Evolutionary conservation across 1,140 invertebrate species (phyloP).

Genomic region (Drosophila sucinea): DNA sequence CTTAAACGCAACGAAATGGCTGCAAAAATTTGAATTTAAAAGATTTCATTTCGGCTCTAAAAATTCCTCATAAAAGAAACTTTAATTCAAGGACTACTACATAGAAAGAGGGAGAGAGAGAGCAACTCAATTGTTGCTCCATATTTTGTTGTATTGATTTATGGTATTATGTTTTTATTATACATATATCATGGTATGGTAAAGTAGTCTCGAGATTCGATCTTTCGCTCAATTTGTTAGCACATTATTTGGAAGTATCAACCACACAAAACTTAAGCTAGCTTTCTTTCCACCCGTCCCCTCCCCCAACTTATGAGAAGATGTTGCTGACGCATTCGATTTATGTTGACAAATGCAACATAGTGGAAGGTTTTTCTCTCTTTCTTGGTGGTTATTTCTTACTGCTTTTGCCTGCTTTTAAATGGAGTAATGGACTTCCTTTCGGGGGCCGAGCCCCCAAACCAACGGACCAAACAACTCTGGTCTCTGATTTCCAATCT

Average conservation of each 20-base stretch:
- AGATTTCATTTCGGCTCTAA: not conserved
- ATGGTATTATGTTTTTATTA: conserved; percentile 12
- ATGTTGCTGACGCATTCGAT: conserved; percentile 66
- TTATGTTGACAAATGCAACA: conserved; percentile 72
- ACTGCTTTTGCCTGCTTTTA: conserved; percentile 31
- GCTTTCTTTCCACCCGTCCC: conserved; percentile 11
- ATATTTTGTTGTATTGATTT: conserved; percentile 3
- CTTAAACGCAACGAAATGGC: not conserved
- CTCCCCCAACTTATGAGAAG: not conserved
- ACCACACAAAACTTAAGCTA: conserved; percentile 13
- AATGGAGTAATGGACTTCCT: conserved; percentile 59
- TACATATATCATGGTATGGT: conserved; percentile 21
- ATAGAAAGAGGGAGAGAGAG: too few relatives aligned
- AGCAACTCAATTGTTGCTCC: conserved; percentile 1
- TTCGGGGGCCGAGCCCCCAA: conserved; percentile 24
- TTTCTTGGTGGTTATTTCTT: conserved; percentile 59
- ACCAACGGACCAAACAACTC: conserved; percentile 3
- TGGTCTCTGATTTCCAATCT: conserved; percentile 74
- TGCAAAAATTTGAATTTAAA: not conserved
- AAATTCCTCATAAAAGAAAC: not conserved
- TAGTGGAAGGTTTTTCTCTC: conserved; percentile 57
- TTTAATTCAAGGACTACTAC: not conserved
- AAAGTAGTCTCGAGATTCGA: conserved; percentile 27
- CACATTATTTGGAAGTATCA: conserved; percentile 54
- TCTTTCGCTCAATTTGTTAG: conserved; percentile 63